Base-by-base conservation (phyloP, 2,888 invertebrate genomes). In the Synanthedon vespiformis region DNA sequence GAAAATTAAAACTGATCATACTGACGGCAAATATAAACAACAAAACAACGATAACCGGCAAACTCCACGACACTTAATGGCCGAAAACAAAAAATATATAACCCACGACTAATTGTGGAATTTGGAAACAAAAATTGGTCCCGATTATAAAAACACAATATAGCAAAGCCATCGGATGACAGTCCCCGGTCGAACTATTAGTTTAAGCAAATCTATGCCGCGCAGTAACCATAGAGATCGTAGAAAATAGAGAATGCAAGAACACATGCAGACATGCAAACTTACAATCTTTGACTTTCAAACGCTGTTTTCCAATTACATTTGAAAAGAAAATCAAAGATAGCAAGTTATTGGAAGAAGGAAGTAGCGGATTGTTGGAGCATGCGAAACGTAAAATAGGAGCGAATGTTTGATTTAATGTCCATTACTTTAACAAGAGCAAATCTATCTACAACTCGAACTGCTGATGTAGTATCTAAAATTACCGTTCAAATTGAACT, bases 191-290 rank as follows among this genome's bases (percentile, higher is more conserved):
- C 69, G 77, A 77, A 80, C 80, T 84, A 83, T 72, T 72, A 60
- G 65, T 77, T 61, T 75, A 86, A 86, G 87, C 87, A 50, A 40
- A 72, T 81, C 83, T 87, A 86, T 83, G 87, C 87, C 87, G 82
- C 87, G 85, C 87, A 86, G 87, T 87, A 87, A 87, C 87, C 87
- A 87, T 87, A 87, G 87, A 87, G 84, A 87, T 87, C 87, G 87
- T 87, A 86, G 84, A 82, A 83, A 77, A 69, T 65, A 80, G 78
- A 67, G 78, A 72, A 83, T 84, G 84, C 85, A 82, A 78, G 79
- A 75, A 69, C 79, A 71, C 86, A 86, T 86, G 86, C 87, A 78
- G 59, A 61, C 84, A 75, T 86, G 84, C 87, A 67, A 64, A 65
- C 59, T 65, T 61, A 60, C 74, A 77, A 72, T 61, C 68, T 59